These are phyloP conservation scores for Pogonomyrmex barbatus DNA, from an alignment of 1,140 invertebrate species.

Conservation along the genomic window DNA sequence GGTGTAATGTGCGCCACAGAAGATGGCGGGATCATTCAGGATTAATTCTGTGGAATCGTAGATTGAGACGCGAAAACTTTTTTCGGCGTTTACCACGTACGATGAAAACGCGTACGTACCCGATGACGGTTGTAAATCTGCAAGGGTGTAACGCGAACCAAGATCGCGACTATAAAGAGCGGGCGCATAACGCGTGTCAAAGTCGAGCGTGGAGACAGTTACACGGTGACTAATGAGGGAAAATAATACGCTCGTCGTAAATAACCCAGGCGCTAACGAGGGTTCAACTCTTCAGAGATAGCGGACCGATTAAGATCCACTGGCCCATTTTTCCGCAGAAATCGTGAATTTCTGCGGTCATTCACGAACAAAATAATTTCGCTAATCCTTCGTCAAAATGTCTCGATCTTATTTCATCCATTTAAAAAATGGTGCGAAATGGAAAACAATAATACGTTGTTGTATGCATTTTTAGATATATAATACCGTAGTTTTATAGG, in stretches of 20 bases:
- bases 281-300: constrained; percentile 33
- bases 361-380: constrained; percentile 1
- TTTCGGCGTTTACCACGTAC: background rate
- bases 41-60: constrained; percentile 6
- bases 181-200: constrained; percentile 45
- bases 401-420: background rate
- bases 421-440: too few relatives aligned
- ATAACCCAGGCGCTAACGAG: constrained; percentile 26
- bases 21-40: background rate
- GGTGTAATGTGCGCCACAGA: background rate
- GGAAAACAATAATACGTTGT: too few relatives aligned
- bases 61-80: background rate
- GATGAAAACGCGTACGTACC: constrained; percentile 3
- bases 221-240: constrained; percentile 47
- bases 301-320: constrained; percentile 25
- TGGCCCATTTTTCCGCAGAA: background rate
- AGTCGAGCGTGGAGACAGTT: constrained; percentile 46
- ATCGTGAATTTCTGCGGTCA: background rate
- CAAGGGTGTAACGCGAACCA: constrained; percentile 41
- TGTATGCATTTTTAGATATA: too few relatives aligned
- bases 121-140: constrained; percentile 37
- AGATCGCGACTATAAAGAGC: constrained; percentile 53
- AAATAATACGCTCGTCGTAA: constrained; percentile 45
- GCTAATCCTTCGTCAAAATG: background rate
- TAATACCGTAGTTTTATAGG: too few relatives aligned